Conservation (phyloP, 2,888 invertebrate species). For the Sesia apiformis region DNA sequence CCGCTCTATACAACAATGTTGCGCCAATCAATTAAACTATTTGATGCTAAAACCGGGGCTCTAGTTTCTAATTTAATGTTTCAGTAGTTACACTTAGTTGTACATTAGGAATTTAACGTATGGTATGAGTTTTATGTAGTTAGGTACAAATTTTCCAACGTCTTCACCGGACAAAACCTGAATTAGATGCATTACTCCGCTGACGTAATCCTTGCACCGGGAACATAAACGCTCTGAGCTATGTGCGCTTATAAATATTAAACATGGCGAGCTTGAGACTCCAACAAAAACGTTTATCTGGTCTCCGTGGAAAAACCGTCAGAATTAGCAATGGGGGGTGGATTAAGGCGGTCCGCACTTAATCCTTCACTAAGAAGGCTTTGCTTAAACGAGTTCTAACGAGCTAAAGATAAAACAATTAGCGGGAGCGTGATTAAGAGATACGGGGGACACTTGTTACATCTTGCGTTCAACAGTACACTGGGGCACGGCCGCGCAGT, state of each 20-base stretch:
- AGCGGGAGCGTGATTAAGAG: conserved; percentile 70
- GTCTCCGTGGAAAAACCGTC: conserved; percentile 68
- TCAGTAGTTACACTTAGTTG: no score
- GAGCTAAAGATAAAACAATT: conserved; percentile 75
- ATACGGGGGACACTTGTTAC: conserved; percentile 72
- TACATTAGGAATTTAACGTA: no score
- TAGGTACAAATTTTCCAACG: no score
- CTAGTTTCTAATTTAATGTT: neutral
- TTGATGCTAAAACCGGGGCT: conserved; percentile 2
- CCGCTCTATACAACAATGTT: conserved; percentile 29
- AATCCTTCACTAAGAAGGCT: conserved; percentile 75
- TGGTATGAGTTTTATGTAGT: no score
- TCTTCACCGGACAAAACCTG: conserved; percentile 31
- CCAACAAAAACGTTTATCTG: conserved; percentile 72
- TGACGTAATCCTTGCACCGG: conserved; percentile 53
- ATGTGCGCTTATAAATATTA: conserved; percentile 68
- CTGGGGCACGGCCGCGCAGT: no score
- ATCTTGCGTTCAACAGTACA: conserved; percentile 31
- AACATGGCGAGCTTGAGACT: conserved; percentile 47
- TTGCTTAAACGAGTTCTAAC: conserved; percentile 75
- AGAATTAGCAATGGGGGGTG: conserved; percentile 71
- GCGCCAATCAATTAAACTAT: conserved; percentile 29
- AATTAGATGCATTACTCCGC: conserved; percentile 38
- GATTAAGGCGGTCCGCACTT: conserved; percentile 72
- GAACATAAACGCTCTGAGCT: conserved; percentile 50